Evolutionary conservation across 2,888 invertebrate genomes (phyloP), one percentile per base, ranked within the genome.

Genomic region (Dendrolimus pini): DNA sequence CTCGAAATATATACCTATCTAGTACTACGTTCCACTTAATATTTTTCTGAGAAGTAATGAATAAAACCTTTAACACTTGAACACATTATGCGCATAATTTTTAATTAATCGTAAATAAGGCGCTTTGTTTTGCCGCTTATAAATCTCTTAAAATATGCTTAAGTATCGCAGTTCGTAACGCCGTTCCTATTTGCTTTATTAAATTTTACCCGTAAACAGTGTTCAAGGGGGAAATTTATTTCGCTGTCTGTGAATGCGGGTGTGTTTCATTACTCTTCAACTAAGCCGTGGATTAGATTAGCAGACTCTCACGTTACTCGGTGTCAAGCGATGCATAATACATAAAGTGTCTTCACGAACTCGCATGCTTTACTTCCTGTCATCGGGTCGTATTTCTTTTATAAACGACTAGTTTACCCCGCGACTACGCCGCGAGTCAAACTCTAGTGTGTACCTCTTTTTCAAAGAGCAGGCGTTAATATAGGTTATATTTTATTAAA

Each of bases 111-210:
- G 75, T 77, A 78, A 81, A 79, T 80, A 79, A 79, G 72, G 74
- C 66, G 62, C 76, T 73, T 72, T 78, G 78, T 75, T 81, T 70
- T 60, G 67, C 71, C 70, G 74, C 77, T 72, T 75, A 79, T 82
- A 83, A 83, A 83, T 84, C 83, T 83, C 69, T 71, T 75, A 72
- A 81, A 83, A 82, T 82, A 82, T 81, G 77, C 73, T 75, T 74
- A 71, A 70, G 72, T 75, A 76, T 77, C 77, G 67, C 71, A 70
- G 75, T 77, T 71, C 68, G 73, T 75, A 77, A 77, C 76, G 71
- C 70, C 73, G 78, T 78, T 75, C 77, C 71, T 82, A 80, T 83
- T 85, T 83, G 81, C 82, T 82, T 83, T 83, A 83, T 83, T 83
- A 82, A 83, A 85, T 84, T 84, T 84, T 72, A 77, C 75, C 70